Conservation (phyloP, 2,113 vertebrate species). For the Salvelinus namaycush region DNA sequence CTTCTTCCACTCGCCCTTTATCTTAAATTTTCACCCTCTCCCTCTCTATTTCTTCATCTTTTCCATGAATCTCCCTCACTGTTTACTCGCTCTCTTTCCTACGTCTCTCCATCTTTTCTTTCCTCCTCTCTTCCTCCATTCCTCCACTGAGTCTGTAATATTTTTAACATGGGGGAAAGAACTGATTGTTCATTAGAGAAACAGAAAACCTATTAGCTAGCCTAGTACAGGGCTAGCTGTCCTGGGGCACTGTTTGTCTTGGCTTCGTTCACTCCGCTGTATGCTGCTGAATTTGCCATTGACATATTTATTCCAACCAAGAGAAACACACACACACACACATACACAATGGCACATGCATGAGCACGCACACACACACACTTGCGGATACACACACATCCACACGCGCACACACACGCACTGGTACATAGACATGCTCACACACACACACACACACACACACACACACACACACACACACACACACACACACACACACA, state of each 20-base stretch:
- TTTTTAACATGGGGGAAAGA: conserved; percentile 26
- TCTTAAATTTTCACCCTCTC: background rate
- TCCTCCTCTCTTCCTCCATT: background rate
- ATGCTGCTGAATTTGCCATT: conserved; percentile 23
- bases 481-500: background rate
- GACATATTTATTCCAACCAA: conserved; percentile 35
- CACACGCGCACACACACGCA: conserved; percentile 1
- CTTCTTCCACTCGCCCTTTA: too few relatives aligned
- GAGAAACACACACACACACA: conserved; percentile 6
- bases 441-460: background rate
- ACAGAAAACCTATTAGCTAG: conserved; percentile 26
- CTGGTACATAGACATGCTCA: background rate
- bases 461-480: conserved; percentile 16
- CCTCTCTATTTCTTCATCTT: background rate
- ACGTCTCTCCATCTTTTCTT: background rate
- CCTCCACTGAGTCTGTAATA: conserved; percentile 8
- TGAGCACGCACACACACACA: conserved; percentile 3
- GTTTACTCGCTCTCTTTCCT: background rate
- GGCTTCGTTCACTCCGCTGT: conserved; percentile 22
- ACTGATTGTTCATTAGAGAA: conserved; percentile 31
- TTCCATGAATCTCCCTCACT: background rate
- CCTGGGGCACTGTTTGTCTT: conserved; percentile 42
- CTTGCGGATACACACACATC: background rate
- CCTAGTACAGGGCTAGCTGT: conserved; percentile 6
- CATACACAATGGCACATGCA: background rate